Base-by-base conservation (phyloP, 2,888 invertebrate genomes). In the Platycheirus rosarum region DNA sequence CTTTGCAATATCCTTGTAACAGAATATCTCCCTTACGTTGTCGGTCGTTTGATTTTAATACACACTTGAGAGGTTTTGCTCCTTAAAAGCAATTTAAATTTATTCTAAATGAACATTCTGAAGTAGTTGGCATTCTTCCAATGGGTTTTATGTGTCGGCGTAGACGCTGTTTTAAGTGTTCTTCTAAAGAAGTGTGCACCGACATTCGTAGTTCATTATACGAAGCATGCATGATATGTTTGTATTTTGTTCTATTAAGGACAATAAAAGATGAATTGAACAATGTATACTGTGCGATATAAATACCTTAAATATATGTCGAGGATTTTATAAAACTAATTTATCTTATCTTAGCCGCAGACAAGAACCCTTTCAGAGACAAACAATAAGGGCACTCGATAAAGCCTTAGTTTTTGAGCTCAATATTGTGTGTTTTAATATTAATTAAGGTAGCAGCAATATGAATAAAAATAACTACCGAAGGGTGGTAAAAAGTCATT, bases 81-180 rank as follows among this genome's bases (percentile, higher is more conserved):
- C 68, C 73, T 69, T 79, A 75, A 79, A 69, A 79, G 79, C 75
- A 80, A 65, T 75, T 65, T 80, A 44, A 69, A 57, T 80, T 70
- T 70, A 60, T 70, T 65, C 51, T 44, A 75, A 80, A 63, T 75
- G 79, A 70, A 65, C 75, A 80, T 63, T 44, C 63, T 32, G 20
- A 75, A 80, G 65, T 70, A 51, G 63, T 46, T 80, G 79, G 79
- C 79, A 80, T 32, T 65, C 18, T 60, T 60, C 79, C 79, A 80
- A 79, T 57, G 44, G 57, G 48, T 65, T 70, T 70, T 44, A 44
- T 60, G 48, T 63, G 71, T 32, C 40, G 49, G 32, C 23, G 42
- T 49, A 32, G 60, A 37, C 35, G 46, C 7, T 32, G 51, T 62
- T 65, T 65, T 49, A 70, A 65, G 63, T 42, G 16, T 42, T 16